Percentiles rank a stretch among this genome's conserved stretches.
These are phyloP conservation scores for Sorex fumeus DNA, from an alignment of 2,113 vertebrate genomes.

Conservation along the genomic window DNA sequence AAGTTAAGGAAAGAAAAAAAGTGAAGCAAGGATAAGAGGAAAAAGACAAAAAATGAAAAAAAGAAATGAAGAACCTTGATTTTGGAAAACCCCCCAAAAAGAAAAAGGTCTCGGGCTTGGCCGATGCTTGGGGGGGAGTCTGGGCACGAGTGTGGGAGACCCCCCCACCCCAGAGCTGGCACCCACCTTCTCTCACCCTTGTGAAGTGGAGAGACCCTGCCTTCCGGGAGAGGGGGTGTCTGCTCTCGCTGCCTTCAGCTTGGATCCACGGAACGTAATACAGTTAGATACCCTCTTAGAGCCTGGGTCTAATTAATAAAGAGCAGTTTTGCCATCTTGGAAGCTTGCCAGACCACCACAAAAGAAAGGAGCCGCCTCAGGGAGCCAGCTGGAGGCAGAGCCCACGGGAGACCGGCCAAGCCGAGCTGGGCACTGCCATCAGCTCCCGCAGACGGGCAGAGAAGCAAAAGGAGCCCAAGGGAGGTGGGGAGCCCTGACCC, in stretches of 20 bases:
- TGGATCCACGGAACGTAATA: not conserved
- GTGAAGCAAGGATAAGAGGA: not conserved
- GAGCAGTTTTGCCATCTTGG: no score
- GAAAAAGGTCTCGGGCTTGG: not conserved
- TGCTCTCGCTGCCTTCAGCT: not conserved
- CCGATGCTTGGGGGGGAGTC: not conserved
- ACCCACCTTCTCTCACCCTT: not conserved
- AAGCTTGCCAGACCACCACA: no score
- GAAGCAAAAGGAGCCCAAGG: no score
- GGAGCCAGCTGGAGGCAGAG: no score
- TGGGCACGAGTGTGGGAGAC: not conserved
- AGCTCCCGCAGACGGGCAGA: no score
- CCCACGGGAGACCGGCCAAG: no score
- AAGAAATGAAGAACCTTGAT: not conserved
- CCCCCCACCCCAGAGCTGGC: not conserved
- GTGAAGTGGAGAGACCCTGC: not conserved
- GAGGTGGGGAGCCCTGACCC: no score
- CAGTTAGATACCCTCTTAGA: no score
- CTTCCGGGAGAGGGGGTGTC: not conserved
- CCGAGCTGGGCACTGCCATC: no score
- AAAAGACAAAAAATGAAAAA: not conserved
- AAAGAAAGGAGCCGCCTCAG: no score
- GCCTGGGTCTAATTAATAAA: no score
- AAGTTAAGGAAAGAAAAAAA: not conserved
- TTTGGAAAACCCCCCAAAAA: not conserved